Base-by-base conservation (phyloP, 1,140 invertebrate genomes). In the Drosophila auraria region DNA sequence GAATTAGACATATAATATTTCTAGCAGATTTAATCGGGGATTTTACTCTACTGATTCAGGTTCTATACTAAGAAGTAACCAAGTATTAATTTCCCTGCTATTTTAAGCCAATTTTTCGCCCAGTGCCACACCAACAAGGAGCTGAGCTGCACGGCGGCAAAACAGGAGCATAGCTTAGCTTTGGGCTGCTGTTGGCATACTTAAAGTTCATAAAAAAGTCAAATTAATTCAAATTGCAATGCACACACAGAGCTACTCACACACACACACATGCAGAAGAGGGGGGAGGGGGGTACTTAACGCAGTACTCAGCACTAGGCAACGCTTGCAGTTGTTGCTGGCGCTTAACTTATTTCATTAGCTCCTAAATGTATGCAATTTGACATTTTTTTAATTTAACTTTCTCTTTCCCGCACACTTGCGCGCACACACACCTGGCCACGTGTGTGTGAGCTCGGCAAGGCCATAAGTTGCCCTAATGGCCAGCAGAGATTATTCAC, bases 381-480 rank as follows among this genome's bases (percentile, higher is more conserved):
- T 87, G 84, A 87, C 86, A 87, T 87, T 87, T 87, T 87, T 87
- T 84, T 90, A 87, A 87, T 87, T 90, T 87, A 87, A 87, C 84
- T 89, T 87, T 89, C 81, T 80, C 83, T 74, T 65, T 71, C 63
- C 47, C 79, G 50, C 53, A 56, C 60, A 44, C 78, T 30, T 36
- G n/a, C 56, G 23, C 30, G 14, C 49, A 17, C 65, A 30, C 62
- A 68, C 58, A 51, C 66, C 66, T 45, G 23, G 17, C 47, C 61
- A 36, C 36, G n/a, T 33, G 38, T 47, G 17, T 50, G 25, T 42
- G 15, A 30, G 9, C 54, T 40, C n/a, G 33, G 45, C 71, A 62
- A 74, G 70, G 71, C 50, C 49, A 49, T n/a, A 62, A 74, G 68
- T 42, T 73, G 68, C 71, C 69, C 71, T 74, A 61, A 73, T 73